Base-by-base conservation (phyloP, 2,888 invertebrate species). In the Agonopterix heracliana region DNA sequence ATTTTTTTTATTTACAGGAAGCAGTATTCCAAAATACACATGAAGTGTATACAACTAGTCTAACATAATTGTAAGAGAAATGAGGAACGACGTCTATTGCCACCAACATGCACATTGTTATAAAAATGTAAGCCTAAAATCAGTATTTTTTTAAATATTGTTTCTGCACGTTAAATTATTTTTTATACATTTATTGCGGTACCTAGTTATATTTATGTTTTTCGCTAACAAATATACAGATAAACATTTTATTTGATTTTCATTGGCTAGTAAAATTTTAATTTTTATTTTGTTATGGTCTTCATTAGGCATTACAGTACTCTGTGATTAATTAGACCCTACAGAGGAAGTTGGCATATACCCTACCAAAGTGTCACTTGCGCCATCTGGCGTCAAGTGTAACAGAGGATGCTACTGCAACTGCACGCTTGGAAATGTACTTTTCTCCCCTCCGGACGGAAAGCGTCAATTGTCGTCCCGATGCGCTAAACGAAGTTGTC, bases 21-120 rank as follows among this genome's bases (percentile, higher is more conserved):
- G 77, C 85, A 82, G 87, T 85, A 79, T 86, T 80, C 88, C 88
- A 80, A 87, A 88, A 84, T 88, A 88, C 78, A 87, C 87, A 74
- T 88, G 87, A 87, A 84, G 85, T 86, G 70, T 78, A 76, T 66
- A 70, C 79, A 68, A 66, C 75, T 86, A 86, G 80, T 80, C 75
- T 85, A 76, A 68, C 67, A 66, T 81, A 72, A 78, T 76, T 78
- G 66, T 87, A 87, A 85, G 85, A 78, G 79, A 81, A 85, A 81
- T 68, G 70, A 74, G 77, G 72, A 78, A 79, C 74, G 81, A 78
- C 74, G 78, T 76, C 76, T 71, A 74, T 70, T 71, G 74, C 76
- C 77, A 77, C 71, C 80, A 78, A 66, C 76, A 71, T 69, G 66
- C 70, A 72, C 71, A 67, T 68, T 68, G 57, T 69, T 78, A 76